phyloP scores from a whole-genome alignment of 2,888 invertebrate species.

The Leuctra nigra region DNA sequence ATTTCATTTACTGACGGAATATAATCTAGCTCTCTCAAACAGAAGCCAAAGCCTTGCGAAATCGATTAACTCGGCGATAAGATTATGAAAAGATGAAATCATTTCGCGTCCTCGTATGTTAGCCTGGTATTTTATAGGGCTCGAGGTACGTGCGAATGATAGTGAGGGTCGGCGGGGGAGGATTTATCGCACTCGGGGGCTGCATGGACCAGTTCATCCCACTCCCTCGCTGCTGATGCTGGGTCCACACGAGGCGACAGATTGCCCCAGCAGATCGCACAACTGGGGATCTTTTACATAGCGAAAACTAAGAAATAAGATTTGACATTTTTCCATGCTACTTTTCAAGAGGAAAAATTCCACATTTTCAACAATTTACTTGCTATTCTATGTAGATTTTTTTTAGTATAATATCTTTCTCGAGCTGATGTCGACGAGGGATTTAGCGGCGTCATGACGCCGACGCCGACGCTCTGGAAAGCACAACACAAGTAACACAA shows the following conservation, averaged over 20 bases:
- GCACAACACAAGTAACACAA: no score
- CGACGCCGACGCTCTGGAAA: no score
- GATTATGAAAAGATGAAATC: neutral
- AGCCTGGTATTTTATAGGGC: neutral
- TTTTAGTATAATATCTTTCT: neutral
- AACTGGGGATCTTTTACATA: constrained; percentile 12
- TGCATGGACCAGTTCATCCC: neutral
- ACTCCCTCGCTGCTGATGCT: neutral
- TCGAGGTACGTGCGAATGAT: constrained; percentile 9
- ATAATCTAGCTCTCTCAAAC: constrained; percentile 10
- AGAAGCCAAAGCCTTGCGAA: neutral
- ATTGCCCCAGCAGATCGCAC: constrained; percentile 12
- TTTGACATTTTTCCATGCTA: constrained; percentile 2
- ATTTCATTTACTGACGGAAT: constrained; percentile 8
- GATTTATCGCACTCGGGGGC: constrained; percentile 9
- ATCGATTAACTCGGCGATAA: constrained; percentile 9
- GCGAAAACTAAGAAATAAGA: constrained; percentile 7
- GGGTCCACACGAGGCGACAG: constrained; percentile 1
- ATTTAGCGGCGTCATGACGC: no score
- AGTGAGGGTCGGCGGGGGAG: neutral
- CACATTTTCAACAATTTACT: neutral
- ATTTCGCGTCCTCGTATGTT: neutral
- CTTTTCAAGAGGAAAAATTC: constrained; percentile 13
- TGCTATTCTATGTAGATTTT: neutral
- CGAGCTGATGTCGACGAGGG: neutral